Conservation (phyloP, 2,888 invertebrate species). For the Morpho deidamia region DNA sequence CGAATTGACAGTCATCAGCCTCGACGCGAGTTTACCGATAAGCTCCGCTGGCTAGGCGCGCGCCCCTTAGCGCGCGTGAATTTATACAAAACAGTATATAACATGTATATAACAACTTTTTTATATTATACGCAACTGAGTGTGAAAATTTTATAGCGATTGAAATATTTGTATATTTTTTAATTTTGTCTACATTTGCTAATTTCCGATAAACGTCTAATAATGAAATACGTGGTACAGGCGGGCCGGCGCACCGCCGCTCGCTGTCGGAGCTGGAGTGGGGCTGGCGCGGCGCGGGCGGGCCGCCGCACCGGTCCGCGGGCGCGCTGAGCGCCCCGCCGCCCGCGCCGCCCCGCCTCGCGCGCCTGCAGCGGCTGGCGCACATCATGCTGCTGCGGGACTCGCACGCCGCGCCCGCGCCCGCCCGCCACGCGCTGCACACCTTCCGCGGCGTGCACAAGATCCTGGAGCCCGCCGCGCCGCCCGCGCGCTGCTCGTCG, state of each 20-base stretch:
- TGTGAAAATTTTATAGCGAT: no score
- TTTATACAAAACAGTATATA: no score
- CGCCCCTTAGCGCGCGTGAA: no score
- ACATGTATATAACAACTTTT: no score
- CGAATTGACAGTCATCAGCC: no score
- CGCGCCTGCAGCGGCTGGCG: constrained; percentile 83
- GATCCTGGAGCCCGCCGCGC: constrained; percentile 82
- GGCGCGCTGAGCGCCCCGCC: constrained; percentile 28
- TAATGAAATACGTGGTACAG: constrained; percentile 3
- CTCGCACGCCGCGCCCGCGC: constrained; percentile 84
- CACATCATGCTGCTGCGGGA: constrained; percentile 92
- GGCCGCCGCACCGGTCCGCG: constrained; percentile 33
- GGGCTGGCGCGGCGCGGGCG: constrained; percentile 74
- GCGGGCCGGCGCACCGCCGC: constrained; percentile 81
- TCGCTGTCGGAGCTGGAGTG: constrained; percentile 85
- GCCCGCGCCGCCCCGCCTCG: constrained; percentile 50
- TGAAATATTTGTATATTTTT: no score
- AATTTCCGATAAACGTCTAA: no score
- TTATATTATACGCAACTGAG: no score
- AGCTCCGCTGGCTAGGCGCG: no score
- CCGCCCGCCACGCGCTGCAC: constrained; percentile 84
- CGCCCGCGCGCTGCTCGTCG: constrained; percentile 27
- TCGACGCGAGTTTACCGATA: no score
- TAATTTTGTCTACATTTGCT: no score
- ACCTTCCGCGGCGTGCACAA: constrained; percentile 90